Percentiles rank a stretch among this genome's conserved stretches.
Conservation (phyloP, 1,140 invertebrate genomes). For the Ladona fulva region DNA sequence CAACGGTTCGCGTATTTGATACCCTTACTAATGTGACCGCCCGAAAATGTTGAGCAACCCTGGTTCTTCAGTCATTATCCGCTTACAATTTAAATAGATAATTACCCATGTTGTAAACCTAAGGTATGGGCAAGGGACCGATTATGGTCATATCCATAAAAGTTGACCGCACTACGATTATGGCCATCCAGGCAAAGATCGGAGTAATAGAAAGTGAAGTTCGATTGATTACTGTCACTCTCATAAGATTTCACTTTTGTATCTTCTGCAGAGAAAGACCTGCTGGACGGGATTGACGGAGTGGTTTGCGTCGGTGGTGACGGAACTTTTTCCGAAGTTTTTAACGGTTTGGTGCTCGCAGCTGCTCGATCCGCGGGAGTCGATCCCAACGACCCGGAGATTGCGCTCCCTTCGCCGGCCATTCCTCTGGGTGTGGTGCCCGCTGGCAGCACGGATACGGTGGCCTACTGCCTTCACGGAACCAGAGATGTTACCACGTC, state of each 20-base stretch:
- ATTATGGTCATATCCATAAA: no score
- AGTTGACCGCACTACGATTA: no score
- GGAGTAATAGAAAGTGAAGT: no score
- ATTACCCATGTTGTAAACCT: no score
- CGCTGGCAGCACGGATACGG: constrained; percentile 76
- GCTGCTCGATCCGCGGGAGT: constrained; percentile 41
- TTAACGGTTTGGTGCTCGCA: constrained; percentile 61
- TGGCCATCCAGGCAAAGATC: no score
- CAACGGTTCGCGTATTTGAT: no score
- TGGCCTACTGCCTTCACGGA: constrained; percentile 74
- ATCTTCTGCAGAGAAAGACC: constrained; percentile 14
- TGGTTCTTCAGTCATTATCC: no score
- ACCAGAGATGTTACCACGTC: constrained; percentile 72
- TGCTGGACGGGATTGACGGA: constrained; percentile 43
- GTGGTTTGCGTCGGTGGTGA: constrained; percentile 79
- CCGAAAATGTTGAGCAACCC: no score
- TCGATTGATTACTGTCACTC: no score
- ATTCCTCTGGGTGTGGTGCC: constrained; percentile 67
- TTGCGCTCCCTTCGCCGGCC: constrained; percentile 47
- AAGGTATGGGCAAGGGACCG: no score
- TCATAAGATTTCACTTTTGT: neutral
- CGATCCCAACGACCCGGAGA: constrained; percentile 49
- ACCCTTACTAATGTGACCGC: no score
- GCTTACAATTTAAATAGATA: no score
- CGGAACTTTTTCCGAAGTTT: constrained; percentile 77